phyloP scores from a whole-genome alignment of 2,113 vertebrate genomes.

The Prunella himalayana region DNA sequence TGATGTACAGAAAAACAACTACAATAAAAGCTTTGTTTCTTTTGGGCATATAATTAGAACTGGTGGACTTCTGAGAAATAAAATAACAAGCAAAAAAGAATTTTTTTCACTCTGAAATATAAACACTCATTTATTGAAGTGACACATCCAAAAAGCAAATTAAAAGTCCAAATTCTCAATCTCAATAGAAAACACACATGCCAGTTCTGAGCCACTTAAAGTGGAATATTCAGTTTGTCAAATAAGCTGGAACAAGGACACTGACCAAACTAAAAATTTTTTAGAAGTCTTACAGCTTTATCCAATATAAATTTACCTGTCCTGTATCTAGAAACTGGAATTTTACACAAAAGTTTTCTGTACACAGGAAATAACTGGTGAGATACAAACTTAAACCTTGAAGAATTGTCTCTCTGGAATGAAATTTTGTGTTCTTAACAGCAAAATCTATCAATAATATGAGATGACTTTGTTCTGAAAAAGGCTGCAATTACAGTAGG shows the following conservation, averaged over 20 bases:
- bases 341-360: not conserved
- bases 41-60: not conserved
- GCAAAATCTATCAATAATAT: not conserved
- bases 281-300: not conserved
- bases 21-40: not conserved
- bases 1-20: not conserved
- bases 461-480: not conserved
- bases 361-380: not conserved
- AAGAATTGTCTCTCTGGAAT: not conserved
- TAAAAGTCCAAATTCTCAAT: not conserved
- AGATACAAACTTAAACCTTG: not conserved
- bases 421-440: not conserved
- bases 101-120: not conserved
- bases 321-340: not conserved
- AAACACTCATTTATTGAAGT: not conserved
- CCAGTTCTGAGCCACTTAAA: not conserved
- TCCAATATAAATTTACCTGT: not conserved
- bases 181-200: not conserved
- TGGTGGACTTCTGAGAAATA: not conserved
- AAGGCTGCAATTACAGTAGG: not conserved
- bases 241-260: not conserved
- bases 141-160: not conserved
- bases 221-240: not conserved
- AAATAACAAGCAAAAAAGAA: not conserved
- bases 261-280: not conserved